A percentile compares a stretch with the other conserved stretches of the same genome.
Conservation (phyloP, 2,888 invertebrate species). For the Apamea monoglypha region DNA sequence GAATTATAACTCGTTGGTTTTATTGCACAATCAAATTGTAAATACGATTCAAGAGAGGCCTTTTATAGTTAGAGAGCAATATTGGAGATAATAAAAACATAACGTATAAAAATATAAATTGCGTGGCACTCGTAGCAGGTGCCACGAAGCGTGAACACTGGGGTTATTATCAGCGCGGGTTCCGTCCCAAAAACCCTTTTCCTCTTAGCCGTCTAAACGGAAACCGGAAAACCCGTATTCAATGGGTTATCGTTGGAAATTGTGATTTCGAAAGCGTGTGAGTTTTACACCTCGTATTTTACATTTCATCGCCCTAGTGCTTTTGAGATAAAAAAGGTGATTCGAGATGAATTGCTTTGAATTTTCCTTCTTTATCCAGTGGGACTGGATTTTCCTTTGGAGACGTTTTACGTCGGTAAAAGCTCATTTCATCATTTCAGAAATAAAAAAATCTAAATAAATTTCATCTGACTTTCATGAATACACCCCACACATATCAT, state of each 20-base stretch:
- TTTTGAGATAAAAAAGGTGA: slow-evolving; percentile 49
- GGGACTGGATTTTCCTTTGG: slow-evolving; percentile 12
- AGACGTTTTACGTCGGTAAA: slow-evolving; percentile 13
- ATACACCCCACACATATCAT: slow-evolving; percentile 19
- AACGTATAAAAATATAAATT: slow-evolving; percentile 62
- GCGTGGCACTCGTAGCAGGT: slow-evolving; percentile 71
- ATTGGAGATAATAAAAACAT: slow-evolving; percentile 63
- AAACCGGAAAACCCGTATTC: slow-evolving; percentile 72
- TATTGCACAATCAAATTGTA: slow-evolving; percentile 44
- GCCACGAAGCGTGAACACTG: slow-evolving; percentile 70
- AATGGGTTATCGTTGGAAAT: slow-evolving; percentile 70
- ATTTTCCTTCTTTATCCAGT: slow-evolving; percentile 25
- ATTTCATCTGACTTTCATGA: slow-evolving; percentile 5
- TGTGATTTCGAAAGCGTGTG: slow-evolving; percentile 65
- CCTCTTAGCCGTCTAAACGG: slow-evolving; percentile 66
- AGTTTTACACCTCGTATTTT: slow-evolving; percentile 64
- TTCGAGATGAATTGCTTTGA: slow-evolving; percentile 44
- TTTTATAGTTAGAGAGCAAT: slow-evolving; percentile 52
- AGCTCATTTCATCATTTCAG: not conserved
- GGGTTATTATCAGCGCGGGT: slow-evolving; percentile 71
- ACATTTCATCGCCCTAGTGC: slow-evolving; percentile 44
- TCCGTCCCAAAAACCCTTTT: slow-evolving; percentile 68
- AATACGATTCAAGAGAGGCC: slow-evolving; percentile 48
- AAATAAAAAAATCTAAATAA: not conserved
- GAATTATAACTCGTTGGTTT: slow-evolving; percentile 50